phyloP scores from a whole-genome alignment of 2,888 invertebrate genomes.

The Taenaris catops region DNA sequence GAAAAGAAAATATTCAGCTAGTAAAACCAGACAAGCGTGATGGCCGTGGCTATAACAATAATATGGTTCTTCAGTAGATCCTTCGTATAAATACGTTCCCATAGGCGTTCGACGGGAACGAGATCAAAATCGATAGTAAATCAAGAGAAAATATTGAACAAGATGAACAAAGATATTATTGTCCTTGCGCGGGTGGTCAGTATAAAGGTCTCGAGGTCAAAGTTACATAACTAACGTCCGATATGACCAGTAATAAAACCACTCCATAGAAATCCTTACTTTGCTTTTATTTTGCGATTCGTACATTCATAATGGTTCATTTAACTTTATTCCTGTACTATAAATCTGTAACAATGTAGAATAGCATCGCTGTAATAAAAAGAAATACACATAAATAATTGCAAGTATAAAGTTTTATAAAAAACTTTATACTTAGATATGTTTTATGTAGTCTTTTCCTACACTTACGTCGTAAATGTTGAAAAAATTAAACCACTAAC shows the following conservation, averaged over 20 bases:
- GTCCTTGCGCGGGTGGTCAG: conserved; percentile 37
- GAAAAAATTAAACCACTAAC: conserved; percentile 11
- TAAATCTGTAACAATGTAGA: conserved; percentile 12
- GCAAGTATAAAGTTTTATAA: too few species aligned
- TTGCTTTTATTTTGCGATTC: conserved; percentile 17
- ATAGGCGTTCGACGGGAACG: conserved; percentile 50
- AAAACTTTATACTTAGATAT: too few species aligned
- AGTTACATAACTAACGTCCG: conserved; percentile 27
- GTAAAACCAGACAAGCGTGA: too few species aligned
- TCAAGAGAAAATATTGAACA: conserved; percentile 62
- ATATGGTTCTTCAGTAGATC: too few species aligned
- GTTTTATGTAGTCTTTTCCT: conserved; percentile 4
- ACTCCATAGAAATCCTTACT: conserved; percentile 23
- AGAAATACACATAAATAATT: too few species aligned
- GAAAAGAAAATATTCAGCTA: too few species aligned
- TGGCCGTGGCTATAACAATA: too few species aligned
- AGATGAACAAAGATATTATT: conserved; percentile 49
- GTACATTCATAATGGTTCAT: too few species aligned
- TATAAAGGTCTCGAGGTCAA: conserved; percentile 34
- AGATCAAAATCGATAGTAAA: conserved; percentile 57
- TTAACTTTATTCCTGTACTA: conserved; percentile 9
- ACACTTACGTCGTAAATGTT: conserved; percentile 5
- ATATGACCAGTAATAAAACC: conserved; percentile 26
- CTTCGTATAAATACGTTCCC: conserved; percentile 44
- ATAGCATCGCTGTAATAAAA: too few species aligned